Conservation (phyloP, 2,113 vertebrate genomes). For the Pygoscelis adeliae region DNA sequence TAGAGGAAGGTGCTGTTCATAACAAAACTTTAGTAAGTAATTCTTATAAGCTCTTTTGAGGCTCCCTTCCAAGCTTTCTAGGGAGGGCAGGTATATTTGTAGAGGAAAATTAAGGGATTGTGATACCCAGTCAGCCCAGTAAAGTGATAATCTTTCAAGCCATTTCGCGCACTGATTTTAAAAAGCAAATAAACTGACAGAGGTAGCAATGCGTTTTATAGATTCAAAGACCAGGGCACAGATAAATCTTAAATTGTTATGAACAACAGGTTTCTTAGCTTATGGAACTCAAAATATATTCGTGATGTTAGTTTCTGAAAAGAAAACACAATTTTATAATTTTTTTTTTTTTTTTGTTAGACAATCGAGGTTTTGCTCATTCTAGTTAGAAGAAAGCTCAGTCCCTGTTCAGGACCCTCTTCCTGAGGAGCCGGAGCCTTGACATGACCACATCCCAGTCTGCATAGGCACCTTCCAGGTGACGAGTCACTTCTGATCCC, state of each 20-base stretch:
- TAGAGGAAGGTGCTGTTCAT: background rate
- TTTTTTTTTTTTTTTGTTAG: background rate
- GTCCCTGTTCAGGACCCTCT: conserved; percentile 38
- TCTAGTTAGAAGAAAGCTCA: background rate
- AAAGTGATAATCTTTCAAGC: background rate
- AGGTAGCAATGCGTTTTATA: background rate
- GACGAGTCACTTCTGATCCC: conserved; percentile 64
- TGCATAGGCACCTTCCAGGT: conserved; percentile 91
- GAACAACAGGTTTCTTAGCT: background rate
- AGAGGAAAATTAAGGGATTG: background rate
- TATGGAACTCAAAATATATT: background rate
- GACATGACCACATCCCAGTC: conserved; percentile 97
- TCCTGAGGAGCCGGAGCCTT: conserved; percentile 82
- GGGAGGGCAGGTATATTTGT: background rate
- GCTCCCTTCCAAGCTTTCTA: background rate
- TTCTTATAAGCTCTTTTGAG: background rate
- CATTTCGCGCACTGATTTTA: background rate
- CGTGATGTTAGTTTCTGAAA: background rate
- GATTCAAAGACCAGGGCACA: background rate
- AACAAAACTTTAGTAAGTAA: background rate
- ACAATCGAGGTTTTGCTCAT: background rate
- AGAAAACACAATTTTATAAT: background rate
- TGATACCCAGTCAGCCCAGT: background rate
- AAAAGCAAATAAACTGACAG: background rate
- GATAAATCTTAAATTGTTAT: background rate